These are phyloP conservation scores for Cydia pomonella DNA, from an alignment of 1,140 invertebrate species.

Conservation along the genomic window DNA sequence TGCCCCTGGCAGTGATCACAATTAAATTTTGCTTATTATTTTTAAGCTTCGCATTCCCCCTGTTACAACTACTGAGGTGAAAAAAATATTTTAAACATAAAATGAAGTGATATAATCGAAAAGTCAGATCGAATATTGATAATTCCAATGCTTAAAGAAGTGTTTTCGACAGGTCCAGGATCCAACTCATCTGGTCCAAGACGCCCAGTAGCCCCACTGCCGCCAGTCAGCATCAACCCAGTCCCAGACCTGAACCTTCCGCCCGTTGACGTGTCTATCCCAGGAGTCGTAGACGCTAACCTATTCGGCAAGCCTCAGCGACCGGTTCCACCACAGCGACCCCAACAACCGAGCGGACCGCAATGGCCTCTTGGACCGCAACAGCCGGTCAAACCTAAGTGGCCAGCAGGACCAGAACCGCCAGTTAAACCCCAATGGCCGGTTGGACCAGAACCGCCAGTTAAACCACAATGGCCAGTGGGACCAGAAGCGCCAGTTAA, in stretches of 20 bases:
- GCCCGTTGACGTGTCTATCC: neutral
- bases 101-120: too few species aligned
- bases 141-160: too few species aligned
- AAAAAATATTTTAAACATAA: too few species aligned
- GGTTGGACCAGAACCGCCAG: neutral
- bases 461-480: neutral
- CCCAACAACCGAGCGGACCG: neutral
- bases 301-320: neutral
- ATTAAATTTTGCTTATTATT: too few species aligned
- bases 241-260: neutral
- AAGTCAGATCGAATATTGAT: too few species aligned
- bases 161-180: neutral
- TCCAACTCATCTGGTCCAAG: neutral
- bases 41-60: too few species aligned
- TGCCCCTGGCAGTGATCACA: too few species aligned
- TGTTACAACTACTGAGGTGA: too few species aligned
- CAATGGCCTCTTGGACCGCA: too few species aligned
- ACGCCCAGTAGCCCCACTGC: too few species aligned
- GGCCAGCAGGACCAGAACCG: neutral
- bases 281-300: neutral
- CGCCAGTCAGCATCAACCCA: neutral
- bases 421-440: neutral
- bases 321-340: neutral
- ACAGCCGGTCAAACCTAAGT: neutral
- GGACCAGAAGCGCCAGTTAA: neutral